A percentile compares a stretch with the other conserved stretches of the same genome.
Evolutionary conservation across 2,113 vertebrate species (phyloP).

Genomic region (Crotophaga sulcirostris): DNA sequence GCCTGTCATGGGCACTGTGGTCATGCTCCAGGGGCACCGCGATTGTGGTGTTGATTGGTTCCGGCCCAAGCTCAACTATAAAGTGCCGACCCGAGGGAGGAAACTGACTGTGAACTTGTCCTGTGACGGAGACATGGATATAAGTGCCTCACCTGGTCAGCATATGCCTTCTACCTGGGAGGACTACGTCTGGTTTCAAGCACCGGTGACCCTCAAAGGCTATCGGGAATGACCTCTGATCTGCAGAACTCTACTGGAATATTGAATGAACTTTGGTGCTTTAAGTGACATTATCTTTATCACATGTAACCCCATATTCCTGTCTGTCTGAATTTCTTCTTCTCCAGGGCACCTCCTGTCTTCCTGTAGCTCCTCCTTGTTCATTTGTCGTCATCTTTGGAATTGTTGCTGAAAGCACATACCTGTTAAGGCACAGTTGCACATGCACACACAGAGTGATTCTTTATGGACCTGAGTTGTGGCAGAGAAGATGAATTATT

Average conservation of each 20-base stretch:
- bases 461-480: not conserved
- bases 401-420: not conserved
- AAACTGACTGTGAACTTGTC: slow-evolving; percentile 83
- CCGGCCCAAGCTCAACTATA: slow-evolving; percentile 90
- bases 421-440: not conserved
- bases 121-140: slow-evolving; percentile 58
- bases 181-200: slow-evolving; percentile 95
- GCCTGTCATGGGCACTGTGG: slow-evolving; percentile 79
- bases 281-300: not conserved
- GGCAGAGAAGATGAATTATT: not conserved
- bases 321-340: not conserved
- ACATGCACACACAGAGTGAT: not conserved
- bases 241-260: not conserved
- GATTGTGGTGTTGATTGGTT: slow-evolving; percentile 91
- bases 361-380: not conserved
- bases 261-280: not conserved
- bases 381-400: not conserved
- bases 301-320: not conserved
- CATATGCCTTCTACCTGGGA: slow-evolving; percentile 30
- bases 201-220: slow-evolving; percentile 88
- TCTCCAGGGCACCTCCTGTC: not conserved
- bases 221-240: slow-evolving; percentile 75
- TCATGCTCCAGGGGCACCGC: slow-evolving; percentile 88
- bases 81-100: slow-evolving; percentile 83
- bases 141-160: not conserved